Percentiles rank a stretch among this genome's conserved stretches.
Conservation (phyloP, 1,140 invertebrate species). For the Gonatopus flavifemur region DNA sequence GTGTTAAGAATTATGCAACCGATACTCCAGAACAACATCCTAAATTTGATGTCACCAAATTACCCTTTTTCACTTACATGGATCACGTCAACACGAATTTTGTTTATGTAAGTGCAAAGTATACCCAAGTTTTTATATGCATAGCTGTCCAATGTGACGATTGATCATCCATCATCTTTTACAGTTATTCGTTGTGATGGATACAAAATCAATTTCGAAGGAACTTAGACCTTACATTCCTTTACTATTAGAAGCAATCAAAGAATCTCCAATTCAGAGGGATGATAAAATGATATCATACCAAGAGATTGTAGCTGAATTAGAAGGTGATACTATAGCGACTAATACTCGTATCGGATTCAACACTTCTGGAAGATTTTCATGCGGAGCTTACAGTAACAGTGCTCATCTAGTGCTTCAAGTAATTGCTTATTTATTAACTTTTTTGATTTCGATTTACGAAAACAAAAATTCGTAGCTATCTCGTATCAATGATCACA, state of each 20-base stretch:
- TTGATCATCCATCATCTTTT: constrained; percentile 29
- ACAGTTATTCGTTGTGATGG: constrained; percentile 69
- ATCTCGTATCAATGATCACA: too few relatives aligned
- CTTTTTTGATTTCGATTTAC: too few relatives aligned
- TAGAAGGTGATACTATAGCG: constrained; percentile 73
- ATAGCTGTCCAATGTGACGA: neutral
- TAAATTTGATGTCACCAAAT: constrained; percentile 63
- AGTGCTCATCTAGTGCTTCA: constrained; percentile 62
- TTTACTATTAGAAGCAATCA: constrained; percentile 70
- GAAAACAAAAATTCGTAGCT: too few relatives aligned
- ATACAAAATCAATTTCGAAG: constrained; percentile 67
- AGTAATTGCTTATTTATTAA: constrained; percentile 41
- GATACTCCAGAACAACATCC: constrained; percentile 59
- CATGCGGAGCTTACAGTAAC: constrained; percentile 67
- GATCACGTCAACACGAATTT: constrained; percentile 83
- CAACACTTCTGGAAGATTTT: constrained; percentile 57
- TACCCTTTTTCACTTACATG: constrained; percentile 76
- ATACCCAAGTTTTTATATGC: constrained; percentile 1
- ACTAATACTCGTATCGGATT: constrained; percentile 66
- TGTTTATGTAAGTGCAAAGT: constrained; percentile 71
- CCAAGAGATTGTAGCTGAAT: constrained; percentile 73
- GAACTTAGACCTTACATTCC: constrained; percentile 71
- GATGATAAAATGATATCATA: constrained; percentile 65
- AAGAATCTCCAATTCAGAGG: constrained; percentile 66
- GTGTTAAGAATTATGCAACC: constrained; percentile 63